phyloP scores from a whole-genome alignment of 2,888 invertebrate species.

The Thumatha senex region DNA sequence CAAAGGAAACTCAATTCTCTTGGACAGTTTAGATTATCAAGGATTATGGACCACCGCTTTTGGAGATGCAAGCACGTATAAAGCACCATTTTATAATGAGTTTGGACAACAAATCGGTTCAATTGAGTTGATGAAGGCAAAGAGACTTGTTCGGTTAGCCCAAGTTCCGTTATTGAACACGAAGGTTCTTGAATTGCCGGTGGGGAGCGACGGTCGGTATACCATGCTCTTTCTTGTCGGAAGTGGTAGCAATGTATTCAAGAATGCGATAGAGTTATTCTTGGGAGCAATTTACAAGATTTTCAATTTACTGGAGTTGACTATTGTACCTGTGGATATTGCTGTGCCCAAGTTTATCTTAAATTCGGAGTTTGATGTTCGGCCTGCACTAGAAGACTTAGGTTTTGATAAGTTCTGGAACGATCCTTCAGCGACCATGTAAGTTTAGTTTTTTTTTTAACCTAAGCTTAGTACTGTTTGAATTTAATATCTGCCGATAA shows the following conservation, averaged over 20 bases:
- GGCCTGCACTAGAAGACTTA: conserved; percentile 31
- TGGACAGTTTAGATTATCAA: conserved; percentile 40
- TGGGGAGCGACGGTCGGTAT: conserved; percentile 41
- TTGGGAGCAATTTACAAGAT: conserved; percentile 34
- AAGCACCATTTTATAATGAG: conserved; percentile 43
- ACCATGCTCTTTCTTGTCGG: conserved; percentile 38
- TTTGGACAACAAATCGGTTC: conserved; percentile 30
- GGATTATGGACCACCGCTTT: conserved; percentile 44
- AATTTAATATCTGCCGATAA: no score
- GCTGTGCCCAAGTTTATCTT: conserved; percentile 41
- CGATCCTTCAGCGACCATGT: conserved; percentile 40
- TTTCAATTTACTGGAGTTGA: conserved; percentile 33
- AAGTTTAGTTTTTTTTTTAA: conserved; percentile 6
- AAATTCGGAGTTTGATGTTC: conserved; percentile 37
- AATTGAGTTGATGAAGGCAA: conserved; percentile 41
- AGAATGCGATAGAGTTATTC: conserved; percentile 26
- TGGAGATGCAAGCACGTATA: conserved; percentile 18
- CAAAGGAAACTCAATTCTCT: conserved; percentile 34
- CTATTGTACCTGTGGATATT: conserved; percentile 40
- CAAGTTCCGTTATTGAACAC: conserved; percentile 36
- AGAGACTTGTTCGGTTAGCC: conserved; percentile 35
- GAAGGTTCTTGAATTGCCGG: conserved; percentile 45
- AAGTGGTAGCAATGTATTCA: conserved; percentile 22
- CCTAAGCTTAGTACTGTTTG: no score
- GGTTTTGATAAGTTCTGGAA: conserved; percentile 36